Evolutionary conservation across 2,888 invertebrate genomes (phyloP), one percentile per base, ranked within the genome.

Genomic region (Macaria liturata): DNA sequence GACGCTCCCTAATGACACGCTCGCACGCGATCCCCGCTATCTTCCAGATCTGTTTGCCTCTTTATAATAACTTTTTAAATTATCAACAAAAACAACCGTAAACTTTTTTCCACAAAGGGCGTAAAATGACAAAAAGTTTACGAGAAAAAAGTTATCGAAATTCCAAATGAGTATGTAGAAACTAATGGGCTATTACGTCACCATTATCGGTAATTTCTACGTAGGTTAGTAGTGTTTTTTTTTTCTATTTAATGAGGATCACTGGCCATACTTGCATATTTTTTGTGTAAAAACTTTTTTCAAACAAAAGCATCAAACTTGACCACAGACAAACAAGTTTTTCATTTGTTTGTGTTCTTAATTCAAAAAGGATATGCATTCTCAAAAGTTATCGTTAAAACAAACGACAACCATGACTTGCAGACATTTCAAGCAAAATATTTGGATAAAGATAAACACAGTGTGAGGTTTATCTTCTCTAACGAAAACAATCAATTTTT

Each of bases 1-100:
- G 75, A 77, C 78, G 66, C 77, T 57, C 80, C 80, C 77, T 87
- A 84, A 87, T 80, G 80, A 81, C 72, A 71, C 59, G 48, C 60
- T 54, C 59, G 67, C 86, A 84, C 80, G 85, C 85, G 69, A 84
- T 67, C 69, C 72, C 73, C 64, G 54, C 64, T 75, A 84, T 84
- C 84, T 82, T 80, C 70, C 71, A 76, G 71, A 69, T 74, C 68
- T 66, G 64, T 64, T 69, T 67, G 59, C 67, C 49, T 56, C 49
- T 56, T 59, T 69, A 60, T 58, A 62, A 69, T 59, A 72, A 69
- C 67, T 54, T 54, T 54, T 64, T 6, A 49, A 61, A 46, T 51
- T 49, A 46, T 52, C 42, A 50, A 49, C 45, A 30, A 51, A 32
- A 45, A 4, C 4, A n/a, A 4, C n/a, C 34, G 34, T 50, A 51